Evolutionary conservation across 2,113 vertebrate genomes (phyloP), one percentile per base, ranked within the genome.

Genomic region (Gallinago media): DNA sequence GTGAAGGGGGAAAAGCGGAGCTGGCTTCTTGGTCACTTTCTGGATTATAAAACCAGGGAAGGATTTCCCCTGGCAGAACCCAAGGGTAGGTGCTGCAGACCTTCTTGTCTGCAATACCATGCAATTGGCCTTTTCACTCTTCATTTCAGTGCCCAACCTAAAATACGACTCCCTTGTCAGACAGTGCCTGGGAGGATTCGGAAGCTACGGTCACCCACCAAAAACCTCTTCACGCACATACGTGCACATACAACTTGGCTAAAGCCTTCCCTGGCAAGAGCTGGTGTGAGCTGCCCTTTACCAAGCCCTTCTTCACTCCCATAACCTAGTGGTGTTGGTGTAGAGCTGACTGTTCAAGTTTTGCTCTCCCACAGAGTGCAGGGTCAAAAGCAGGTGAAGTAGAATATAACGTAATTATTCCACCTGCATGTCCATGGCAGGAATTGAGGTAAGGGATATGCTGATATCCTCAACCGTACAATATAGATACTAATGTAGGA

Each of bases 21-120:
- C 12, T 84, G 76, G 16, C 4, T 26, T 42, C 23, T 73, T 4
- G 0, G 1, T 18, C 63, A 6, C 1, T 25, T 65, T 32, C 40
- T 49, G 58, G 23, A 23, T 27, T 81, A 23, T 18, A 74, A 49
- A 32, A 7, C 13, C 31, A 14, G 50, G 55, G 44, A 70, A 77
- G 32, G 59, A 9, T 46, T 73, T 85, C 18, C 21, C 29, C 7
- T 65, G 26, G 52, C 2, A 78, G 56, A 61, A 47, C 11, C 8
- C 14, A 15, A 49, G 29, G 27, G 8, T 54, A 25, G 25, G 23
- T 54, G 66, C 6, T 83, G 23, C 17, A 59, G 85, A 65, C 17
- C 32, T 63, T 25, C 25, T 54, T 38, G 17, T 36, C 47, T 22
- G 9, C 3, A 1, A 23, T 21, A 5, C 10, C 3, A 8, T 23